Conservation (phyloP, 2,888 invertebrate species). For the Hedya salicella region DNA sequence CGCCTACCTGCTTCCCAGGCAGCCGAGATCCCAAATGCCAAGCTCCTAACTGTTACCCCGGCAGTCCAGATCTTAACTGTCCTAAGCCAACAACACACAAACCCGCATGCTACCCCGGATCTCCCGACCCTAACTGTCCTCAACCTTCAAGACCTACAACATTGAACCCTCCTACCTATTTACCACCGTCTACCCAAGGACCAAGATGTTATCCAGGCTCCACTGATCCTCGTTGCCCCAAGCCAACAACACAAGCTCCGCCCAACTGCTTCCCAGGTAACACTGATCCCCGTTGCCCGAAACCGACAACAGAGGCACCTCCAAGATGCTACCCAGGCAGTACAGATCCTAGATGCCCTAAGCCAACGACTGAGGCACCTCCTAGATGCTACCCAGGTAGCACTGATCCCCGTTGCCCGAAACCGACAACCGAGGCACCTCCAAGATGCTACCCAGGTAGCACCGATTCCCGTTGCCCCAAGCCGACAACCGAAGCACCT, state of each 20-base stretch:
- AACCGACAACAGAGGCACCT: conserved; percentile 44
- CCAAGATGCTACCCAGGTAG: conserved; percentile 50
- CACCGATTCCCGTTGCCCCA: conserved; percentile 53
- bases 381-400: conserved; percentile 59
- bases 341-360: conserved; percentile 51
- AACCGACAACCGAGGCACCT: conserved; percentile 48
- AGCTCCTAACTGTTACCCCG: conserved; percentile 48
- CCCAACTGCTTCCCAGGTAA: conserved; percentile 47
- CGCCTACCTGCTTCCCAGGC: conserved; percentile 51
- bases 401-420: conserved; percentile 63
- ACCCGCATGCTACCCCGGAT: conserved; percentile 53
- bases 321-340: conserved; percentile 60
- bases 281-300: conserved; percentile 50
- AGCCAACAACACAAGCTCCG: conserved; percentile 49
- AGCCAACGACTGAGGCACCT: conserved; percentile 50
- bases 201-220: conserved; percentile 28
- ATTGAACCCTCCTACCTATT: conserved; percentile 26
- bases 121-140: conserved; percentile 52
- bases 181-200: conserved; percentile 19
- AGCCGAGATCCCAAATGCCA: conserved; percentile 6
- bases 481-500: conserved; percentile 48
- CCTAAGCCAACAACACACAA: conserved; percentile 46
- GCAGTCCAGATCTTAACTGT: conserved; percentile 52
- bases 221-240: conserved; percentile 30
- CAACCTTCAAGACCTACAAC: conserved; percentile 44